Evolutionary conservation across 1,140 invertebrate genomes (phyloP), one percentile per base, ranked within the genome.

Genomic region (Ostrea edulis): DNA sequence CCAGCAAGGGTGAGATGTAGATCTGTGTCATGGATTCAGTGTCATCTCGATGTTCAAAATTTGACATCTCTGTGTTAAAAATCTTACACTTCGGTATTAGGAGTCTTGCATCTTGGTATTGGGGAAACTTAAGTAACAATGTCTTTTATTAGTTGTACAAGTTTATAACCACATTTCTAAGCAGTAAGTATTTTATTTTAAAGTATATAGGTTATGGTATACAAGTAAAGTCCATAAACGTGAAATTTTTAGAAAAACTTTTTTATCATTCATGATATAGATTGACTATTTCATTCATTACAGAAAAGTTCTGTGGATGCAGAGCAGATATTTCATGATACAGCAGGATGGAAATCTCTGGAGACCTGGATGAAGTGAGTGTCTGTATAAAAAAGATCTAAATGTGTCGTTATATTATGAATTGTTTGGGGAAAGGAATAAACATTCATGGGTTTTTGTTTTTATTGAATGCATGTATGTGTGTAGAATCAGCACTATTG

Each of bases 331-430:
- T 96, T 96, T 91, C 96, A 96, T 93, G 96, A 96, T 89, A 96
- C 96, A 84, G 95, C 96, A 54, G 96, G 96, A 25, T 96, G 96
- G 95, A 96, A 96, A 87, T 95, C 95, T 81, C 89, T 96, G 55
- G 96, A 96, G 92, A 96, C 96, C 11, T 96, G 95, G 90, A 95
- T 96, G 94, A 96, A 96, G 94, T 96, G 94, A 93, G 93, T 83
- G 5, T 2, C 25, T 29, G 71, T 29, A 81, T 20, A 22, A 29
- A 12, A 35, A 11, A 12, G 5, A 14, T 22, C 2, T 77, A 12
- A 17, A 3, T 81, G 9, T 81, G 22, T 29, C 55, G 20, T 20
- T 62, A 5, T 62, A n/a, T 20, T 17, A 62, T 62, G 17, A 62
- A 17, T 7, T 62, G 14, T n/a, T 62, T 44, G 35, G 14, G 20